Base-by-base conservation (phyloP, 2,113 vertebrate species). In the Chloropsis cyanopogon region DNA sequence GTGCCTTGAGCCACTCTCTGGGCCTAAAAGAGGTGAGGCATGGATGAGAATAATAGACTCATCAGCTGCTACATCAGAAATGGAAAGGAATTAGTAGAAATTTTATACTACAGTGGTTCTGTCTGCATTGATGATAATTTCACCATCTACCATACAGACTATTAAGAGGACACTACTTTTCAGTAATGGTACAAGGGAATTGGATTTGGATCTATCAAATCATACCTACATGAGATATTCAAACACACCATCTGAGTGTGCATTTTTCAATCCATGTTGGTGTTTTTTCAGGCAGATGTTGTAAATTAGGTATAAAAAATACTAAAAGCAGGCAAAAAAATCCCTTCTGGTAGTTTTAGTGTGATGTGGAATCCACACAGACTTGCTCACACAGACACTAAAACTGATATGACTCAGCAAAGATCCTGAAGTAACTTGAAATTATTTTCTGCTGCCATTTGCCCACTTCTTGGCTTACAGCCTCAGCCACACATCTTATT, bases 261-360 rank as follows among this genome's bases (percentile, higher is more conserved):
- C 82, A 53, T 85, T 97, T 96, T 96, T 95, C 88, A 90, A 72
- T 86, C 88, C 83, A 24, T 70, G 95, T 93, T 87, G 94, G 94
- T 95, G 88, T 54, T 64, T 64, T 80, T 83, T 82, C 82, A 96
- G 72, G 80, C 95, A 97, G 93, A 96, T 97, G 95, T 93, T 97
- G 79, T 91, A 93, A 96, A 97, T 97, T 93, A 95, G 63, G 60
- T 92, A 64, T 86, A 93, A 95, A 97, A 97, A 97, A 37, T 96
- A 92, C 37, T 92, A 72, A 93, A 97, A 89, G 86, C 88, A 77
- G 88, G 89, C 73, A 92, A 95, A 95, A 77, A 77, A 96, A 86
- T 72, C 42, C 72, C 77, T 96, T 87, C 68, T 72, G 64, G 61
- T 86, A 76, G 82, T 88, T 95, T 63, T 15, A 73, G 86, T 72